Evolutionary conservation across 2,113 vertebrate species (phyloP), one percentile per base, ranked within the genome.

Genomic region (Aptenodytes patagonicus): DNA sequence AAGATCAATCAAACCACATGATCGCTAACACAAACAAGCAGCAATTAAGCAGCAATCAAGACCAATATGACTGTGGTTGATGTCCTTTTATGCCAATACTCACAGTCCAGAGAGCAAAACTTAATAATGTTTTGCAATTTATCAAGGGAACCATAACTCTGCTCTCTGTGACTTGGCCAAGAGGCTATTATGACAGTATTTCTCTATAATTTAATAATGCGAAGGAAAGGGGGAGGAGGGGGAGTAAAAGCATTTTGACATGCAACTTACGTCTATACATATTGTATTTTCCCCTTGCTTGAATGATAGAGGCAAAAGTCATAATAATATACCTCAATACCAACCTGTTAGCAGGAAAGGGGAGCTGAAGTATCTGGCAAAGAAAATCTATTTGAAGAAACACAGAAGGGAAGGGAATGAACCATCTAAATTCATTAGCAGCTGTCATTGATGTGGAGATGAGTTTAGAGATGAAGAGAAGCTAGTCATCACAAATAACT

Each of bases 1-100:
- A 95, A 91, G 94, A 97, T 97, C 95, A 98, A 98, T 98, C 84
- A 96, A 97, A 97, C 90, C 96, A 93, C 84, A 97, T 65, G 96
- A 95, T 90, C 81, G 52, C 82, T 89, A 97, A 98, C 78, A 96
- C 95, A 97, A 97, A 97, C 92, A 97, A 97, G 96, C 95, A 97
- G 95, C 94, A 98, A 98, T 97, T 97, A 97, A 97, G 94, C 95
- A 97, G 97, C 86, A 96, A 97, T 97, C 86, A 93, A 96, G 87
- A 92, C 80, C 89, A 97, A 96, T 94, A 89, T 96, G 83, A 91
- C 82, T 91, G 94, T 86, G 83, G 94, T 78, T 90, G 94, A 96
- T 94, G 94, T 90, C 69, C 93, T 97, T 97, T 97, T 86, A 97
- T 93, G 58, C 94, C 96, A 95, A 97, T 93, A 97, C 87, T 91